Evolutionary conservation across 2,797 vertebrate species (phyloP), one percentile per base, ranked within the genome.

Genomic region (Hydrocynus forskahlii): DNA sequence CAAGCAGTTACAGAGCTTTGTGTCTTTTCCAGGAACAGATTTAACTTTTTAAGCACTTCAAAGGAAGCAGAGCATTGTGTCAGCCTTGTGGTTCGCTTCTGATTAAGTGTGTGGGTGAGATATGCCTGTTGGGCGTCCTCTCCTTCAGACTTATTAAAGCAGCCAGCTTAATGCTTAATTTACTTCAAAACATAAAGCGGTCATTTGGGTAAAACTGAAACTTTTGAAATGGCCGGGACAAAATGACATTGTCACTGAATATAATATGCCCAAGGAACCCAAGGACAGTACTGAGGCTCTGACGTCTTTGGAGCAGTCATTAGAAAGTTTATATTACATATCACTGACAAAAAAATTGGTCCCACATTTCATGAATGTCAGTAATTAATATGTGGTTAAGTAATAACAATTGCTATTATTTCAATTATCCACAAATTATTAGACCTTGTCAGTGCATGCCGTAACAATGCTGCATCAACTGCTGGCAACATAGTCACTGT

Each of bases 71-170:
- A 23, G 54, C 63, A 60, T 5, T 75, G 71, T 80, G 71, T 67
- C 71, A 74, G 38, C 63, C 64, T 43, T 23, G 21, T 62, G 67
- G 45, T 12, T 43, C 45, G 23, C 35, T 60, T 55, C 68, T 59
- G 68, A 78, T 66, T 73, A 50, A 67, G 29, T 1, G 25, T 67
- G 75, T 74, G 52, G 19, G 35, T 68, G 62, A 68, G 70, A 74
- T 73, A 57, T 38, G 43, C 52, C 64, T 57, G 62, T 57, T 57
- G 50, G 52, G 21, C 23, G 43, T 59, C 73, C 50, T 66, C 50
- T 81, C 45, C 59, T 63, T 63, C 66, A 81, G 74, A 69, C 54
- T 71, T 40, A n/a, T 59, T 71, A 29, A 19, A 71, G 59, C 57
- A 62, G 45, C 21, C 2, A 14, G 9, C 19, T 23, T 68, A 13